Conservation (phyloP, 1,140 invertebrate genomes). For the Pseudomyrmex pallidus region DNA sequence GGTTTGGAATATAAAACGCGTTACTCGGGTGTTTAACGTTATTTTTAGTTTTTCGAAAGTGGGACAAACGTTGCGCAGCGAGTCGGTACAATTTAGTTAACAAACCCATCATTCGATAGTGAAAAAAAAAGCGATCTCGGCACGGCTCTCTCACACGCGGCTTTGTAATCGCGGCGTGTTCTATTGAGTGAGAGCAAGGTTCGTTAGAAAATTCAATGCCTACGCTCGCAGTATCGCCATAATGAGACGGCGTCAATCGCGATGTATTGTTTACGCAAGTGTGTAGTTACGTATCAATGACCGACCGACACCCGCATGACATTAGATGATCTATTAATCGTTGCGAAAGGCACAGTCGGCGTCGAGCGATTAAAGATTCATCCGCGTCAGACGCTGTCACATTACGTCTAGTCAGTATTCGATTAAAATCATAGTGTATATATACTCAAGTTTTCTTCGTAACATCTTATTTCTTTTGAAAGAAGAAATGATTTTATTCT, state of each 20-base stretch:
- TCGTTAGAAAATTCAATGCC: conserved; percentile 30
- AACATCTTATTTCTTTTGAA: not conserved
- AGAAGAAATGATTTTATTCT: not conserved
- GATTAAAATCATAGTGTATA: conserved; percentile 10
- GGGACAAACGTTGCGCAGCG: not conserved
- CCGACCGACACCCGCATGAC: conserved; percentile 45
- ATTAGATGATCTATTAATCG: conserved; percentile 74
- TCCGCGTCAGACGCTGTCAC: not conserved
- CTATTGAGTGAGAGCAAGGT: conserved; percentile 29
- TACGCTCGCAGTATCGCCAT: conserved; percentile 24
- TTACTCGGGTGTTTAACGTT: not conserved
- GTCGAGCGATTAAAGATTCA: conserved; percentile 37
- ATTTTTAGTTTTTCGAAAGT: conserved; percentile 15
- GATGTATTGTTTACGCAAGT: conserved; percentile 54
- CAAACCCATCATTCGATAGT: not conserved
- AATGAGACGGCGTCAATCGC: conserved; percentile 12
- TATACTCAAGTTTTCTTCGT: not conserved
- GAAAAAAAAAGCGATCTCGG: not conserved
- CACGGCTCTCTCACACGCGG: conserved; percentile 1
- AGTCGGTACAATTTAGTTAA: conserved; percentile 14
- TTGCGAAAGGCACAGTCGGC: conserved; percentile 69
- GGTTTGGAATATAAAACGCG: not conserved
- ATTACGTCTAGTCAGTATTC: not conserved
- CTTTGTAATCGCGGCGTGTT: conserved; percentile 6
- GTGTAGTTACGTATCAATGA: conserved; percentile 26